These are phyloP conservation scores for Picus viridis DNA, from an alignment of 2,797 vertebrate genomes.

Conservation along the genomic window DNA sequence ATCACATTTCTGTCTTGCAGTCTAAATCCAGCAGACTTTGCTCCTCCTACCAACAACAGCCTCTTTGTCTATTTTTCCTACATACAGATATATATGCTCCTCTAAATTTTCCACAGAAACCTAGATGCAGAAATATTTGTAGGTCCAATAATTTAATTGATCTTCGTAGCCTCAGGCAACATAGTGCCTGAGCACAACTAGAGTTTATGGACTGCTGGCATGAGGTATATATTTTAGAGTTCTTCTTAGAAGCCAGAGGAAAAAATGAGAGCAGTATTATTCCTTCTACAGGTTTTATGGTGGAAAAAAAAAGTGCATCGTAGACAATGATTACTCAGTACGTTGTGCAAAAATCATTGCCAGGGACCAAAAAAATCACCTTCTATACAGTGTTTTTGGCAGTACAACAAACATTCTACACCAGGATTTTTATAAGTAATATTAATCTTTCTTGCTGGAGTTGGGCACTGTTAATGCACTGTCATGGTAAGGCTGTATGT, in stretches of 20 bases:
- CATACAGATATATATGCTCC: neutral
- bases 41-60: neutral
- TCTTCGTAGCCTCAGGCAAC: slow-evolving; percentile 31
- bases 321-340: slow-evolving; percentile 60
- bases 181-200: slow-evolving; percentile 13
- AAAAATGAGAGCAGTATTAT: slow-evolving; percentile 58
- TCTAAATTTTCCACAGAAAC: slow-evolving; percentile 19
- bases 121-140: slow-evolving; percentile 39
- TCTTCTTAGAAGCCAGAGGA: slow-evolving; percentile 44
- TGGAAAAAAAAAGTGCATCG: slow-evolving; percentile 26
- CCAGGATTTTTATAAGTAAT: slow-evolving; percentile 37
- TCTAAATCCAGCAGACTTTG: slow-evolving; percentile 3
- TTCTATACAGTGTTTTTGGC: slow-evolving; percentile 19
- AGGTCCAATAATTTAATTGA: slow-evolving; percentile 54
- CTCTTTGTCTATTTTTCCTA: neutral
- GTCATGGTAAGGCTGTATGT: slow-evolving; percentile 6
- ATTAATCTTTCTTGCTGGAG: slow-evolving; percentile 55
- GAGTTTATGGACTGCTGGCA: slow-evolving; percentile 55
- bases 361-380: slow-evolving; percentile 29
- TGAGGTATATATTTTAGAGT: slow-evolving; percentile 48
- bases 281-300: slow-evolving; percentile 55
- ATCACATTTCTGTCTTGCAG: neutral
- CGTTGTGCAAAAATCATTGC: slow-evolving; percentile 48
- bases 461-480: slow-evolving; percentile 1
- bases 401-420: slow-evolving; percentile 62